These are phyloP conservation scores for Montipora capricornis DNA, from an alignment of 64 coral and sea anemone species.

Conservation along the genomic window DNA sequence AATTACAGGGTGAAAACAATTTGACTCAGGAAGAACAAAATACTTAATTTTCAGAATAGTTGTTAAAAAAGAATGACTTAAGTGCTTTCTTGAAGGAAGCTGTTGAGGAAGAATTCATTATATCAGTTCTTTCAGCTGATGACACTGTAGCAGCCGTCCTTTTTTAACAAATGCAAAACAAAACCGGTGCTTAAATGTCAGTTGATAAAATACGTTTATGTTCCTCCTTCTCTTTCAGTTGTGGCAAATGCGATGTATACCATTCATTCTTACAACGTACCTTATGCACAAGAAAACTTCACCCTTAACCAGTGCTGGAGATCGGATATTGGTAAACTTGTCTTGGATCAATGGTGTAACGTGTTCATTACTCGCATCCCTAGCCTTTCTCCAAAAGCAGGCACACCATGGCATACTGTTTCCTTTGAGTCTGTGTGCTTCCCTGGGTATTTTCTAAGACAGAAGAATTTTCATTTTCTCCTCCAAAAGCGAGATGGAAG, in stretches of 20 bases:
- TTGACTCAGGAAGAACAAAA: too few relatives aligned
- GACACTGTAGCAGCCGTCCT: too few relatives aligned
- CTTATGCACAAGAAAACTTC: constrained; percentile 48
- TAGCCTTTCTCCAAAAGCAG: not conserved
- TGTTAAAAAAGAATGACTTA: too few relatives aligned
- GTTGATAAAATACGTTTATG: not conserved
- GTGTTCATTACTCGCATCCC: constrained; percentile 52
- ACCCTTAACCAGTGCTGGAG: constrained; percentile 27
- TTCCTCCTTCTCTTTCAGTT: not conserved
- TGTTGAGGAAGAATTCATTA: too few relatives aligned
- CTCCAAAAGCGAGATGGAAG: constrained; percentile 23
- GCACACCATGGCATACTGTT: not conserved
- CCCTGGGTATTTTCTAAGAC: constrained; percentile 67
- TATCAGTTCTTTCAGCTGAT: too few relatives aligned
- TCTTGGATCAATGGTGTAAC: constrained; percentile 51
- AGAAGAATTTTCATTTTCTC: constrained; percentile 63
- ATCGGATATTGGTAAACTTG: not conserved
- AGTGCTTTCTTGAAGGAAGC: too few relatives aligned
- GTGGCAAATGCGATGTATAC: constrained; percentile 23
- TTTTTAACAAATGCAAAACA: too few relatives aligned
- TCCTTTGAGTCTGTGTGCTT: constrained; percentile 82
- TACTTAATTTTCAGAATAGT: too few relatives aligned
- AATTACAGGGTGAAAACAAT: too few relatives aligned
- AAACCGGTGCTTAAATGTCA: not conserved
- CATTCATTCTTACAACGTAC: constrained; percentile 74